Conservation (phyloP, 2,888 invertebrate species). For the Cosmia pyralina region DNA sequence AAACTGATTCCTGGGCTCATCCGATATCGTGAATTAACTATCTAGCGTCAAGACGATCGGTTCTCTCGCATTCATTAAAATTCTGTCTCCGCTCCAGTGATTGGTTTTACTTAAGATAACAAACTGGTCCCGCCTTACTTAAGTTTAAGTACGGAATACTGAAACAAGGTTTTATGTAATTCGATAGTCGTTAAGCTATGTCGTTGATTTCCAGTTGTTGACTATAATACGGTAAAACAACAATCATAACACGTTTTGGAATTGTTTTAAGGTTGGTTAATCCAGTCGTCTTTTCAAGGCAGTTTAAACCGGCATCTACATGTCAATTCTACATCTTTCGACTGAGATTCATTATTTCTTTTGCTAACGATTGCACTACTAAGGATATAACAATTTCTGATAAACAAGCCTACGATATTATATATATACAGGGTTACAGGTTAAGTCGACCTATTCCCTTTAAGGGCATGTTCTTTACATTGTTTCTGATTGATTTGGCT, state of each 20-base stretch:
- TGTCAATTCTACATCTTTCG: not conserved
- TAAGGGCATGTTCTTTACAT: too few species aligned
- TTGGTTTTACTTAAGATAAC: constrained; percentile 75
- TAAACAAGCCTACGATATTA: constrained; percentile 10
- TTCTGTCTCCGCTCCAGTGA: constrained; percentile 73
- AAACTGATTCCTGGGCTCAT: constrained; percentile 43
- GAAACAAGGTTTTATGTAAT: constrained; percentile 48
- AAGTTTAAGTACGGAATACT: constrained; percentile 48
- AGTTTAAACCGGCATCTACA: not conserved
- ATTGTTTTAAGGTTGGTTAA: constrained; percentile 28
- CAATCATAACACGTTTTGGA: constrained; percentile 46
- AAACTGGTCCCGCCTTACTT: constrained; percentile 63
- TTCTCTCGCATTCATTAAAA: constrained; percentile 76
- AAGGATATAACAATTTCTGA: constrained; percentile 15
- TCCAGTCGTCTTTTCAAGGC: constrained; percentile 20
- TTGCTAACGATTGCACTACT: not conserved
- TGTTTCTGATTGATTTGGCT: too few species aligned
- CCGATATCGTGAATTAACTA: constrained; percentile 72
- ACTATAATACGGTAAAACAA: constrained; percentile 22
- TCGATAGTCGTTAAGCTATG: constrained; percentile 43
- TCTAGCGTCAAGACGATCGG: constrained; percentile 66
- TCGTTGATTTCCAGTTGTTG: constrained; percentile 35
- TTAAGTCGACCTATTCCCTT: too few species aligned
- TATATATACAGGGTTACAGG: too few species aligned
- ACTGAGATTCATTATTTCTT: not conserved